Conservation (phyloP, 2,797 vertebrate species). For the Platyrinchus mystaceus region DNA sequence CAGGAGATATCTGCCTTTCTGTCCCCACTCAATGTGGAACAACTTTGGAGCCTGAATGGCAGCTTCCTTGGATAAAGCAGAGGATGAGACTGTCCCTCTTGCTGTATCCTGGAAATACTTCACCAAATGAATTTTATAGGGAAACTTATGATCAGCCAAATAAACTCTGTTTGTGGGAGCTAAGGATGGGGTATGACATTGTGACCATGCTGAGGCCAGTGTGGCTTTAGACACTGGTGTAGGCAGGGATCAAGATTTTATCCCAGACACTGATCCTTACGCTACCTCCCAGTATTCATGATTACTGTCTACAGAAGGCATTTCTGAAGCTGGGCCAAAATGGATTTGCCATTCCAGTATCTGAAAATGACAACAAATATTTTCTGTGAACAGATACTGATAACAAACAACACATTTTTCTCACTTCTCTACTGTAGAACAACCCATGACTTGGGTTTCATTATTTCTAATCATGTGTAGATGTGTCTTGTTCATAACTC, state of each 20-base stretch:
- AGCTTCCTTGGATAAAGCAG: background rate
- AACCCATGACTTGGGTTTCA: background rate
- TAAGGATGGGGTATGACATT: fast-evolving
- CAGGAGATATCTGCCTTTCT: background rate
- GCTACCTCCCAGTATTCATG: background rate
- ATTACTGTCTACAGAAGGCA: background rate
- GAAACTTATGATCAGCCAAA: background rate
- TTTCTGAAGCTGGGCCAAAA: background rate
- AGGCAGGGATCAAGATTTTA: background rate
- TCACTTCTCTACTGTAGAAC: background rate
- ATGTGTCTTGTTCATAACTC: background rate
- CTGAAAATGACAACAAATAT: background rate
- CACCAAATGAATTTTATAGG: background rate
- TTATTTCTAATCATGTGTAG: background rate
- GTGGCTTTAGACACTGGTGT: background rate
- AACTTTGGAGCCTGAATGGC: background rate
- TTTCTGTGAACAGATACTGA: background rate
- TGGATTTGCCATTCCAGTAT: background rate
- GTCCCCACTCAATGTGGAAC: background rate
- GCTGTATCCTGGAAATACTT: background rate
- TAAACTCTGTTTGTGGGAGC: background rate
- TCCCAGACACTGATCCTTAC: background rate
- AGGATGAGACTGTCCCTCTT: background rate
- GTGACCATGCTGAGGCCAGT: background rate
- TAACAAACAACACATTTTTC: background rate